Percentiles rank a stretch among this genome's conserved stretches.
These are phyloP conservation scores for Shinisaurus crocodilurus DNA, from an alignment of 2,113 vertebrate species.

Conservation along the genomic window DNA sequence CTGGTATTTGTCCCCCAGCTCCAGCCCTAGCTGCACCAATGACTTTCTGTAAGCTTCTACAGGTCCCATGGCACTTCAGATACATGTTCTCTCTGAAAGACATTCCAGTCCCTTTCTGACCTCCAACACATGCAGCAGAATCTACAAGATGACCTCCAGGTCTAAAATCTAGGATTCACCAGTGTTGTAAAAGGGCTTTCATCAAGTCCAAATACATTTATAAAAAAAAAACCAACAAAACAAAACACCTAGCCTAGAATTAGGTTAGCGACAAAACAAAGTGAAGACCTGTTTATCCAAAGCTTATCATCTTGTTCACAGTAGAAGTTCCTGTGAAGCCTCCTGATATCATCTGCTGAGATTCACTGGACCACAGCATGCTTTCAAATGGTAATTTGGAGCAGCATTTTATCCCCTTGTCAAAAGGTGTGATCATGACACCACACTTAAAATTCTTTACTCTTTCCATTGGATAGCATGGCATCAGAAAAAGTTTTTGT, in stretches of 20 bases:
- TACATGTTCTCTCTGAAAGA: background rate
- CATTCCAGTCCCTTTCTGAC: background rate
- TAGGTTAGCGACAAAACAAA: background rate
- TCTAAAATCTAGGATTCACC: background rate
- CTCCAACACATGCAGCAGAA: background rate
- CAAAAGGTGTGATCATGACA: background rate
- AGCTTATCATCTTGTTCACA: background rate
- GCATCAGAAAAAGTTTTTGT: background rate
- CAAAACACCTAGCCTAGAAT: background rate
- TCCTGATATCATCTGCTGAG: background rate
- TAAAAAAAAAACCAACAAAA: background rate
- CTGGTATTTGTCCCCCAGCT: too few species aligned
- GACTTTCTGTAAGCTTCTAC: background rate
- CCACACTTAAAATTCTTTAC: background rate
- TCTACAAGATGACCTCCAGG: background rate
- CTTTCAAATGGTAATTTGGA: background rate
- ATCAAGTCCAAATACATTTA: background rate
- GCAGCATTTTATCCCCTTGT: background rate
- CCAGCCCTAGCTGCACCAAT: too few species aligned
- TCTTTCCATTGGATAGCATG: background rate
- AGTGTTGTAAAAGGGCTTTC: background rate
- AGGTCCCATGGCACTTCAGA: background rate
- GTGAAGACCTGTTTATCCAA: background rate
- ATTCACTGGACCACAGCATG: background rate
- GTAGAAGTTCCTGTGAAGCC: background rate